Evolutionary conservation across 2,888 invertebrate species (phyloP).

Genomic region (Drosophila formosana): DNA sequence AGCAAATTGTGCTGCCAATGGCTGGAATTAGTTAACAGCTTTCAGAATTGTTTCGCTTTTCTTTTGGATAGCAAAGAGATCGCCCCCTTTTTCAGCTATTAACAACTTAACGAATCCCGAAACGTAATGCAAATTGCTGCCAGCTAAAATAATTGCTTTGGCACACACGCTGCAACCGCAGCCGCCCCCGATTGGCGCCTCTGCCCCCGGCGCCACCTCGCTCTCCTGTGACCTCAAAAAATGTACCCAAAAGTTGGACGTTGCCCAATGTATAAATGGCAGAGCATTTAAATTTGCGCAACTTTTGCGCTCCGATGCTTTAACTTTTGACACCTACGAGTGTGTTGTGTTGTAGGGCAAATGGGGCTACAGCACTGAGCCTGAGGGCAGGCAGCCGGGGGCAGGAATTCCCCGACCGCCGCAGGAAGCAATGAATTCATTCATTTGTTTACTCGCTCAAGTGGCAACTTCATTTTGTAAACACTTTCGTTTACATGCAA

Average conservation of each 20-base stretch:
- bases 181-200: background rate
- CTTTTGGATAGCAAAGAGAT: background rate
- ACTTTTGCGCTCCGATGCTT: conserved; percentile 79
- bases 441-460: conserved; percentile 81
- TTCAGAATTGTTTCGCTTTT: background rate
- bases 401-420: conserved; percentile 16
- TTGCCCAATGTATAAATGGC: conserved; percentile 31
- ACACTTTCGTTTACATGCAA: conserved; percentile 81
- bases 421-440: conserved; percentile 80
- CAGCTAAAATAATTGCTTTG: conserved; percentile 80
- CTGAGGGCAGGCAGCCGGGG: background rate
- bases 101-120: conserved; percentile 49
- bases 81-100: conserved; percentile 42
- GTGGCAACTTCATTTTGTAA: conserved; percentile 81
- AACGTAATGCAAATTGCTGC: conserved; percentile 73
- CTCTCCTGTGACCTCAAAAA: conserved; percentile 10
- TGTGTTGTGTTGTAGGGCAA: conserved; percentile 1
- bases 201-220: background rate
- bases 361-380: conserved; percentile 4
- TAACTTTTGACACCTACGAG: conserved; percentile 76
- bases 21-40: conserved; percentile 5
- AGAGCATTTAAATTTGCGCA: conserved; percentile 77
- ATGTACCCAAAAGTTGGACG: conserved; percentile 15
- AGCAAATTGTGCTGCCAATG: conserved; percentile 5
- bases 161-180: conserved; percentile 56